A percentile compares a stretch with the other conserved stretches of the same genome.
Evolutionary conservation across 2,113 vertebrate species (phyloP).

Genomic region (Tauraco erythrolophus): DNA sequence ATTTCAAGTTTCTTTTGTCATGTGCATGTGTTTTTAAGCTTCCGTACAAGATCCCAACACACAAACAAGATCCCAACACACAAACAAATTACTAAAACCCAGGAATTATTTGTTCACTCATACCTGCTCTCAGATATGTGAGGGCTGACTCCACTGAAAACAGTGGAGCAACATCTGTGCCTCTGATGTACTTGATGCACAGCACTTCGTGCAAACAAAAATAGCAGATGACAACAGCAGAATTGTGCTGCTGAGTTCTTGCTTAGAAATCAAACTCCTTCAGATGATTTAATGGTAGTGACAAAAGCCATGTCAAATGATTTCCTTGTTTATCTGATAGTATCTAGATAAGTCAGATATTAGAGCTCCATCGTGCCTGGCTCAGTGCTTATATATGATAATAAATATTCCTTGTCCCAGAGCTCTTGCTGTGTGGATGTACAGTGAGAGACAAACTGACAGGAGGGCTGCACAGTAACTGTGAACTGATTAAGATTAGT

Average conservation of each 20-base stretch:
- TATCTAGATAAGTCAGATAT: neutral
- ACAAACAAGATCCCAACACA: neutral
- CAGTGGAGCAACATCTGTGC: neutral
- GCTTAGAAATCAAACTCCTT: neutral
- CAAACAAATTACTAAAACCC: neutral
- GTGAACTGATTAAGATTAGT: conserved; percentile 37
- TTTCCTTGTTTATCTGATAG: neutral
- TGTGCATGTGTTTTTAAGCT: neutral
- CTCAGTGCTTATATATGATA: neutral
- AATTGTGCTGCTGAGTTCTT: neutral
- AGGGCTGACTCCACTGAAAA: neutral
- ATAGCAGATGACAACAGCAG: neutral
- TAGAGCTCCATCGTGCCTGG: neutral
- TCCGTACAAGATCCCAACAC: fast-evolving
- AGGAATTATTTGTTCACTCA: neutral
- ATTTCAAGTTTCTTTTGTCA: neutral
- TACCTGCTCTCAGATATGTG: neutral
- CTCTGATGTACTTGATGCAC: neutral
- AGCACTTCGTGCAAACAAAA: neutral
- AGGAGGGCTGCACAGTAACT: neutral
- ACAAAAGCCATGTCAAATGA: neutral
- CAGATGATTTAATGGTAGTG: neutral
- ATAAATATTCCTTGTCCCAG: neutral
- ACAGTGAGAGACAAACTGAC: neutral
- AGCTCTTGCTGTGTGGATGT: neutral